These are phyloP conservation scores for Empidonax alnorum DNA, from an alignment of 2,113 vertebrate species.

Conservation along the genomic window DNA sequence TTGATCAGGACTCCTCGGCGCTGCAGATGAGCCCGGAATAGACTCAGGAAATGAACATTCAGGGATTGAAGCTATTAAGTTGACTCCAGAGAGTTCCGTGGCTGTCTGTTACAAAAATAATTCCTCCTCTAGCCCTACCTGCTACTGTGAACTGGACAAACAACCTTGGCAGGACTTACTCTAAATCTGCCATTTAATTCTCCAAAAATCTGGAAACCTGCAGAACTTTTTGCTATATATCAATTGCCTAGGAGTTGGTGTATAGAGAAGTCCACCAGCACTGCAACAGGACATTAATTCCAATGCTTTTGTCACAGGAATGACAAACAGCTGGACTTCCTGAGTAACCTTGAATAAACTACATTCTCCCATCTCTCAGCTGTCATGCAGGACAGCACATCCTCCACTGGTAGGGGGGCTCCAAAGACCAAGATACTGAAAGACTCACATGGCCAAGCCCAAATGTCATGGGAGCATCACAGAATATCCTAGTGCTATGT, in stretches of 20 bases:
- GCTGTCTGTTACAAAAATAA: background rate
- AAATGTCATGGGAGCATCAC: background rate
- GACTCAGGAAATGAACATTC: background rate
- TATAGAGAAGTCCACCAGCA: background rate
- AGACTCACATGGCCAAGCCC: background rate
- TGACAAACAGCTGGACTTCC: background rate
- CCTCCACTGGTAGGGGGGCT: background rate
- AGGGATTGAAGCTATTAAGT: background rate
- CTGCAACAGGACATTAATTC: background rate
- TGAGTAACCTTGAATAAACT: background rate
- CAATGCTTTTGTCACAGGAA: background rate
- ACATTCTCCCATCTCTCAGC: background rate
- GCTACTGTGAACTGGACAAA: background rate
- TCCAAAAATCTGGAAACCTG: background rate
- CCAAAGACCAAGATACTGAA: background rate
- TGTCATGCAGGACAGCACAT: background rate
- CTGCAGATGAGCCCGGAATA: background rate
- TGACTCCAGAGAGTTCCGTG: background rate
- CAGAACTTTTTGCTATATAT: background rate
- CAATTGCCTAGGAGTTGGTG: background rate
- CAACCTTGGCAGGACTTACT: background rate
- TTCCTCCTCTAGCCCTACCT: background rate
- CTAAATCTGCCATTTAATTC: background rate
- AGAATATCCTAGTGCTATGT: background rate
- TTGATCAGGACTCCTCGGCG: fast-evolving